Evolutionary conservation across 2,113 vertebrate genomes (phyloP).

Genomic region (Scartelaos histophorus): DNA sequence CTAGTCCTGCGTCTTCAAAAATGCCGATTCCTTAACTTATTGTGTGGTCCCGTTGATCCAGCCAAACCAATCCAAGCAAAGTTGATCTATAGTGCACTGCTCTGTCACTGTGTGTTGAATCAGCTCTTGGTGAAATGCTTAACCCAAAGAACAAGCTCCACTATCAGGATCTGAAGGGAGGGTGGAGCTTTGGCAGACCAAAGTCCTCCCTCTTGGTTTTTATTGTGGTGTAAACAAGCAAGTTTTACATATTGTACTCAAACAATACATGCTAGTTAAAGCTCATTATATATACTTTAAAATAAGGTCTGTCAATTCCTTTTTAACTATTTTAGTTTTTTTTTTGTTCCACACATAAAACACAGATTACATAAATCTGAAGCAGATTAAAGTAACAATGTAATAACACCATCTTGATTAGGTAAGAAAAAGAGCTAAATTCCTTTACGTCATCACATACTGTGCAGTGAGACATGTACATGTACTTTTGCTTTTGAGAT

Average conservation of each 20-base stretch:
- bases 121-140: constrained; percentile 18
- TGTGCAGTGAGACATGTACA: neutral
- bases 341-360: neutral
- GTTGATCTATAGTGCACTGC: neutral
- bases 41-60: constrained; percentile 12
- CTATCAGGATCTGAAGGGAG: constrained; percentile 34
- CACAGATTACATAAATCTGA: neutral
- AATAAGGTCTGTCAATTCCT: neutral
- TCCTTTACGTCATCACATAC: neutral
- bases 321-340: neutral
- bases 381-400: neutral
- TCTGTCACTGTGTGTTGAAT: neutral
- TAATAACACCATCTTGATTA: neutral
- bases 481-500: constrained; percentile 17
- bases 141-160: constrained; percentile 13
- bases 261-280: neutral
- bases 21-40: constrained; percentile 11
- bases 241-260: neutral
- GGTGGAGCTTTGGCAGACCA: constrained; percentile 49
- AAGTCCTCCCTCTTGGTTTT: constrained; percentile 47
- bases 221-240: neutral
- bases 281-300: neutral
- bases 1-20: constrained; percentile 20
- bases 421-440: neutral
- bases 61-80: neutral